A percentile compares a stretch with the other conserved stretches of the same genome.
phyloP scores from a whole-genome alignment of 2,113 vertebrate genomes.

The Gobius niger region DNA sequence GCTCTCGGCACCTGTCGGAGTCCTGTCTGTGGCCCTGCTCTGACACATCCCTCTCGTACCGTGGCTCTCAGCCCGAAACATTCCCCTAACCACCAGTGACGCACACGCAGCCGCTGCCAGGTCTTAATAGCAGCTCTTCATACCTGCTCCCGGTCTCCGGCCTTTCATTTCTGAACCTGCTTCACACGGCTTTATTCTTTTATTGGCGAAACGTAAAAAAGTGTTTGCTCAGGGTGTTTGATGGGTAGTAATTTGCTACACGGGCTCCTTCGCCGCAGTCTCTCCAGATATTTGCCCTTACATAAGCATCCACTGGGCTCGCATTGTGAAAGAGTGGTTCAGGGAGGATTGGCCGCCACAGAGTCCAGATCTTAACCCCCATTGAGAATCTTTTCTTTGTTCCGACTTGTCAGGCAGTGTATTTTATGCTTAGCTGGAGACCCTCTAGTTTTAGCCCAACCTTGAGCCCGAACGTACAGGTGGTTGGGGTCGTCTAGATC shows the following conservation, averaged over 20 bases:
- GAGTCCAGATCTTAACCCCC: too few relatives aligned
- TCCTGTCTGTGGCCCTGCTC: conserved; percentile 57
- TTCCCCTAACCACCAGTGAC: conserved; percentile 74
- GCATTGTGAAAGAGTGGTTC: too few relatives aligned
- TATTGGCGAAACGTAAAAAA: conserved; percentile 41
- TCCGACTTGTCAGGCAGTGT: too few relatives aligned
- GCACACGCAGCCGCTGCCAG: conserved; percentile 67
- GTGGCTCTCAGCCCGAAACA: conserved; percentile 60
- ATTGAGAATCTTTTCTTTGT: too few relatives aligned
- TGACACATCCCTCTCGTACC: conserved; percentile 67
- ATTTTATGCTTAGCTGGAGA: too few relatives aligned
- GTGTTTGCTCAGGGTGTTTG: conserved; percentile 46
- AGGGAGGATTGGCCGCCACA: too few relatives aligned
- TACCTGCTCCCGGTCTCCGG: conserved; percentile 60
- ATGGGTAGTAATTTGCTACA: conserved; percentile 27
- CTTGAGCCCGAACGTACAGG: too few relatives aligned
- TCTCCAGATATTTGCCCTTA: too few relatives aligned
- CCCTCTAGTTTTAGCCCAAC: too few relatives aligned
- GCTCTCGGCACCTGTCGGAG: conserved; percentile 49
- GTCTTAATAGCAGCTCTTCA: conserved; percentile 71
- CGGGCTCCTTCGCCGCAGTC: too few relatives aligned
- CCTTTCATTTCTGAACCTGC: conserved; percentile 64
- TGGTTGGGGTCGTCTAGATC: too few relatives aligned
- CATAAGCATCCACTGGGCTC: too few relatives aligned
- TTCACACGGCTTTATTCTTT: conserved; percentile 46